Conservation (phyloP, 2,888 invertebrate species). For the Dermolepida albohirtum region DNA sequence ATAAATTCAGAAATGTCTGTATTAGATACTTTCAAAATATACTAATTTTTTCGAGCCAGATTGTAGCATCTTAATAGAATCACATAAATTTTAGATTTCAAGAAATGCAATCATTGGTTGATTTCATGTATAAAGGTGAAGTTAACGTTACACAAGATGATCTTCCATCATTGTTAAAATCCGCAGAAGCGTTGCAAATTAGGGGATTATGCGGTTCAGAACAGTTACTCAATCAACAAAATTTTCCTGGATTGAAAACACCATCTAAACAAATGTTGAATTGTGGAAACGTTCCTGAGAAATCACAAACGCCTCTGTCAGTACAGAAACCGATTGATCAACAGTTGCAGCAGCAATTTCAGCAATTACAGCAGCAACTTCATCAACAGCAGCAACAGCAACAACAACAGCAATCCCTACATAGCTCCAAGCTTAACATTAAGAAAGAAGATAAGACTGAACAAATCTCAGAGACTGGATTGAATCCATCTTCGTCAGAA, state of each 20-base stretch:
- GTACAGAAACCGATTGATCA: conserved; percentile 49
- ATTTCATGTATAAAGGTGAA: conserved; percentile 92
- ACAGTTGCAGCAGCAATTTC: conserved; percentile 54
- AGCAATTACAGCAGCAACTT: conserved; percentile 48
- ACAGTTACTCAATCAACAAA: conserved; percentile 62
- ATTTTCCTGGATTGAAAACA: conserved; percentile 59
- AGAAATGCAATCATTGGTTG: conserved; percentile 87
- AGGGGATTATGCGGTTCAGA: conserved; percentile 73
- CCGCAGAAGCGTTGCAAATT: conserved; percentile 86
- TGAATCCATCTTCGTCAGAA: conserved; percentile 61
- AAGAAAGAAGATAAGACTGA: conserved; percentile 59
- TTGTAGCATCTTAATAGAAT: too few species aligned
- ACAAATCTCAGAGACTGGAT: conserved; percentile 54
- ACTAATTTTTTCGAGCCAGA: too few species aligned
- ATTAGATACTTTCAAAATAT: too few species aligned
- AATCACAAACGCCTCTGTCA: conserved; percentile 42
- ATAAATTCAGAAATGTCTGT: background rate
- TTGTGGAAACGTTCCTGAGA: conserved; percentile 46
- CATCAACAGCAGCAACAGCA: conserved; percentile 57
- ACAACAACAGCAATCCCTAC: conserved; percentile 48
- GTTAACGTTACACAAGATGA: conserved; percentile 89
- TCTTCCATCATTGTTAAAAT: conserved; percentile 82
- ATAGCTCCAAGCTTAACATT: conserved; percentile 38
- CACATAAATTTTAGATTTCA: conserved; percentile 69
- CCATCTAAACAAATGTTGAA: conserved; percentile 30